Evolutionary conservation across 92 coral and sea anemone genomes (phyloP).

Genomic region (Parazoanthus atlanticus): DNA sequence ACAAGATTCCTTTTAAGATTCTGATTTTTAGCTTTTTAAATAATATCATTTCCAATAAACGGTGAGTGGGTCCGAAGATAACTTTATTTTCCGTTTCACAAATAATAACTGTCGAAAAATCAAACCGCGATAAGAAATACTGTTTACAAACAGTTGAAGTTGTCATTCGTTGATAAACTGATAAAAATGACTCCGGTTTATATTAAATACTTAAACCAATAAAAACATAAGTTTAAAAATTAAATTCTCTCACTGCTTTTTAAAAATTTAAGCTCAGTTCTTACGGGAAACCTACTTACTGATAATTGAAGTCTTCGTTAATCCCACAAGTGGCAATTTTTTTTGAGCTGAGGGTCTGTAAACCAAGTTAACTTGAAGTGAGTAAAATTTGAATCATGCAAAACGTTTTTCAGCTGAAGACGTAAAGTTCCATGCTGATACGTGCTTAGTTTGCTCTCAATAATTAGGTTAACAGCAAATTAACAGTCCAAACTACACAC

Average conservation of each 20-base stretch:
- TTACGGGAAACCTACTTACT: background rate
- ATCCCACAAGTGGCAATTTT: background rate
- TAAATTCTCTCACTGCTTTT: background rate
- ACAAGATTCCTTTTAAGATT: background rate
- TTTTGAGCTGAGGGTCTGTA: background rate
- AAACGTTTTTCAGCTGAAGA: background rate
- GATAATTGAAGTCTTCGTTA: background rate
- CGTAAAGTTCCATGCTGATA: background rate
- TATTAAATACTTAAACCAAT: slow-evolving; percentile 34
- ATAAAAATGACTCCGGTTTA: background rate
- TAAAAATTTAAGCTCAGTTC: background rate
- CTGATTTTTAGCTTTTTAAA: background rate
- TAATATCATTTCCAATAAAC: background rate
- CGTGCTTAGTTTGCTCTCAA: background rate
- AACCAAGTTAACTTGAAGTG: background rate
- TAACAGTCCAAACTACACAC: background rate
- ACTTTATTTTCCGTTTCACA: background rate
- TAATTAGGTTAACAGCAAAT: background rate
- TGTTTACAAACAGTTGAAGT: background rate
- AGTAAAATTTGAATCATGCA: background rate
- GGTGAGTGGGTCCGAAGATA: background rate
- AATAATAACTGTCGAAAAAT: background rate
- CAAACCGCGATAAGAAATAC: background rate
- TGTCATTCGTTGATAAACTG: slow-evolving; percentile 2
- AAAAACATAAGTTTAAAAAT: background rate